phyloP scores from a whole-genome alignment of 1,140 invertebrate genomes.

The Onthophagus taurus region DNA sequence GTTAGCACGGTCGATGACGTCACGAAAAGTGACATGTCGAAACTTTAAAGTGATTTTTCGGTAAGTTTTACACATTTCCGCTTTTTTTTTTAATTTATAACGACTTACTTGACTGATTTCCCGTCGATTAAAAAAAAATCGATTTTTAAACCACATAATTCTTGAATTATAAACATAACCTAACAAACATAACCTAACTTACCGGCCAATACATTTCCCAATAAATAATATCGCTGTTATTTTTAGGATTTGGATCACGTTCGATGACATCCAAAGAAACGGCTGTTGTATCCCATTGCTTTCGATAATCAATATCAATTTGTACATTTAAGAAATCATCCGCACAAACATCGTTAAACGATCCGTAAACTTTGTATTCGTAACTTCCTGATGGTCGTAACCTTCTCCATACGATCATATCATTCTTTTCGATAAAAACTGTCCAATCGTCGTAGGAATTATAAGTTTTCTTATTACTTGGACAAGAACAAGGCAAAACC shows the following conservation, averaged over 20 bases:
- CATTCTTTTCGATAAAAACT: conserved; percentile 67
- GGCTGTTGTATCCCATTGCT: conserved; percentile 72
- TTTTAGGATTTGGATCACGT: conserved; percentile 44
- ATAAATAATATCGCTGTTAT: conserved; percentile 66
- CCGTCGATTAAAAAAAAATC: no score
- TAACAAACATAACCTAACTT: conserved; percentile 31
- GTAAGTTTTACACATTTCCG: no score
- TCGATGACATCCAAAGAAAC: conserved; percentile 58
- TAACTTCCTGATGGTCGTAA: conserved; percentile 59
- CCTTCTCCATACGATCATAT: conserved; percentile 73
- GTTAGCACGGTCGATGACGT: no score
- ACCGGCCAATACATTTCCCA: conserved; percentile 85
- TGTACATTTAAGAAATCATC: conserved; percentile 74
- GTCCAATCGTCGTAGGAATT: conserved; percentile 53
- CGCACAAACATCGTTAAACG: conserved; percentile 66
- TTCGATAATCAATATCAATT: conserved; percentile 67
- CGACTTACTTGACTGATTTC: no score
- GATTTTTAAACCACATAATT: no score
- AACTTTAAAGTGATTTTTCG: no score
- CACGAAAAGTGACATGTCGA: no score
- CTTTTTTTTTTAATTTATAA: no score
- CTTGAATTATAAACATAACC: background rate
- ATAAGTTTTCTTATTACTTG: conserved; percentile 37
- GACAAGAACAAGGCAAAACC: conserved; percentile 38
- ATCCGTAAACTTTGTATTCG: conserved; percentile 80